Percentiles rank a stretch among this genome's conserved stretches.
phyloP scores from a whole-genome alignment of 2,888 invertebrate species.

The Bombylius discolor region DNA sequence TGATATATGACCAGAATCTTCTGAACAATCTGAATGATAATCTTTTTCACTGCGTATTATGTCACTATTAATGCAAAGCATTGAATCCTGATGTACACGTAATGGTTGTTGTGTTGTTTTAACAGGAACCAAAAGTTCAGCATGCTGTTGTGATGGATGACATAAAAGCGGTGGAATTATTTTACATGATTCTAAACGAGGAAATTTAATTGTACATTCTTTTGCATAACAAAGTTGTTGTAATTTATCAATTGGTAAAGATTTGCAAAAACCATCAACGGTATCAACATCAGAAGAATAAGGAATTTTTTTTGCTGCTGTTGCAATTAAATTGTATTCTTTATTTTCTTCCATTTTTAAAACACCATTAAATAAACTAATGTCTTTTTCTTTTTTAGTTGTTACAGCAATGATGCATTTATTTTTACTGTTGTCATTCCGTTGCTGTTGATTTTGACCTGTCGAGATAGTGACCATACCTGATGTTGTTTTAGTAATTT shows the following conservation, averaged over 20 bases:
- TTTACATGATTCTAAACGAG: slow-evolving; percentile 29
- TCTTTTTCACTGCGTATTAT: slow-evolving; percentile 31
- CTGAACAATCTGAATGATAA: slow-evolving; percentile 57
- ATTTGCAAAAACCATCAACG: neutral
- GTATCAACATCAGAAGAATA: neutral
- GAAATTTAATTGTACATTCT: slow-evolving; percentile 27
- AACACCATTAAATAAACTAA: neutral
- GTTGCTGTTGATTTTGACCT: neutral
- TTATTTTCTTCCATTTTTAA: neutral
- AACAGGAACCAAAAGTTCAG: slow-evolving; percentile 30
- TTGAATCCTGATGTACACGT: slow-evolving; percentile 10
- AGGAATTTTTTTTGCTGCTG: too few relatives aligned
- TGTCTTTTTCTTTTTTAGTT: neutral
- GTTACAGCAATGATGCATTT: neutral
- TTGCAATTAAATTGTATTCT: neutral
- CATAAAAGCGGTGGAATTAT: slow-evolving; percentile 30
- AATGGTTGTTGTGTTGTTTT: slow-evolving; percentile 15
- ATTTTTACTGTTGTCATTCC: neutral
- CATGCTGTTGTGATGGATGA: slow-evolving; percentile 29
- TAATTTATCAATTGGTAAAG: neutral
- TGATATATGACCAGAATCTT: slow-evolving; percentile 71
- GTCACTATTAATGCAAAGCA: slow-evolving; percentile 9
- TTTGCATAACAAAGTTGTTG: slow-evolving; percentile 23
- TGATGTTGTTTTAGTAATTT: neutral
- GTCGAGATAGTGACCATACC: neutral